phyloP scores from a whole-genome alignment of 1,140 invertebrate genomes.

The Drosophila ironensis region DNA sequence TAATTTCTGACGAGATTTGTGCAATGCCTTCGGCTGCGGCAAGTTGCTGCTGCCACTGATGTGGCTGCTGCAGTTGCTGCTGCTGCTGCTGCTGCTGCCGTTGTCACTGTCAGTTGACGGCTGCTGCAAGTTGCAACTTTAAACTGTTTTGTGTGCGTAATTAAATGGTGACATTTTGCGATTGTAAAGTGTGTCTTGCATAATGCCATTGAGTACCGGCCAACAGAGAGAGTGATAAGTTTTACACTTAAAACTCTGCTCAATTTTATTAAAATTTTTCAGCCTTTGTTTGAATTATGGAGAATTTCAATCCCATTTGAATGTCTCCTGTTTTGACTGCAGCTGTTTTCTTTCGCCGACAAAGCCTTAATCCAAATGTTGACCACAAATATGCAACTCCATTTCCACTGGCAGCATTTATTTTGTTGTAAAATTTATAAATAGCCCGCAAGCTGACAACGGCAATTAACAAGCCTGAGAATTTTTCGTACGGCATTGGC shows the following conservation, averaged over 20 bases:
- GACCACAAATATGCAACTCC: slow-evolving; percentile 42
- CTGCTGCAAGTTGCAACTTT: slow-evolving; percentile 61
- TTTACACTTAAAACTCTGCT: background rate
- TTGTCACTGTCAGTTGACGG: slow-evolving; percentile 57
- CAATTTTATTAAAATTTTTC: no score
- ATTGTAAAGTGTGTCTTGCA: slow-evolving; percentile 64
- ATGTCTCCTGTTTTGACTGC: background rate
- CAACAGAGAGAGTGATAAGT: slow-evolving; percentile 10
- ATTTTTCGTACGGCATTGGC: slow-evolving; percentile 62
- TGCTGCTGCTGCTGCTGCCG: slow-evolving; percentile 17
- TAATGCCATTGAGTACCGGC: slow-evolving; percentile 4
- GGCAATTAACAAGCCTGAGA: slow-evolving; percentile 77
- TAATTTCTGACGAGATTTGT: slow-evolving; percentile 78
- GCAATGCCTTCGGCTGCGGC: slow-evolving; percentile 55
- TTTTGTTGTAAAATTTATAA: slow-evolving; percentile 57
- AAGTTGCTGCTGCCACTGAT: slow-evolving; percentile 23
- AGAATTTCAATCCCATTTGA: background rate
- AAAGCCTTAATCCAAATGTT: slow-evolving; percentile 36
- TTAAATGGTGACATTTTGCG: slow-evolving; percentile 77
- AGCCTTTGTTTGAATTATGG: background rate
- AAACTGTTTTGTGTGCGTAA: slow-evolving; percentile 79
- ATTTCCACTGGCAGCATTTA: slow-evolving; percentile 33
- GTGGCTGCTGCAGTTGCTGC: slow-evolving; percentile 27
- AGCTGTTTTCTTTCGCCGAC: background rate
- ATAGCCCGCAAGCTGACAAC: slow-evolving; percentile 72